A percentile compares a stretch with the other conserved stretches of the same genome.
These are phyloP conservation scores for Micropterix aruncella DNA, from an alignment of 2,888 invertebrate genomes.

Conservation along the genomic window DNA sequence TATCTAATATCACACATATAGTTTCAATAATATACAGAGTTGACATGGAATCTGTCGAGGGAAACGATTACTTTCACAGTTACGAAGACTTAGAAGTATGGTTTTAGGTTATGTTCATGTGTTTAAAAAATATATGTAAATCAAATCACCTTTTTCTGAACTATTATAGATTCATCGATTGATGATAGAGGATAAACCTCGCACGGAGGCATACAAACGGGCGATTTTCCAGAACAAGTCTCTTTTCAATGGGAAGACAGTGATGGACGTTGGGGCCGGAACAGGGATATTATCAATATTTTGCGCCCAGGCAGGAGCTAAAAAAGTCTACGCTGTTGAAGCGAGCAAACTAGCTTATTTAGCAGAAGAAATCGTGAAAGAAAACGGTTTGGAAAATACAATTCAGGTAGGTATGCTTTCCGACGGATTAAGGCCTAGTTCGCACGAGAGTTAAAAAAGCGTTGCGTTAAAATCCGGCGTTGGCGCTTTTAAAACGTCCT, in stretches of 20 bases:
- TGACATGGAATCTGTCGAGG: background rate
- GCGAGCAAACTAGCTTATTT: constrained; percentile 56
- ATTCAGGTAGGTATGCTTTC: constrained; percentile 40
- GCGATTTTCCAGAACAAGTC: constrained; percentile 57
- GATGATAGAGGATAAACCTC: constrained; percentile 63
- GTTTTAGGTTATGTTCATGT: background rate
- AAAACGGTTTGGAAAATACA: constrained; percentile 51
- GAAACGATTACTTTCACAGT: constrained; percentile 47
- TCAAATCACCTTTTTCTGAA: background rate
- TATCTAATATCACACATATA: too few species aligned
- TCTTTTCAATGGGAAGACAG: constrained; percentile 60
- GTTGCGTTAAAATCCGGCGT: too few species aligned
- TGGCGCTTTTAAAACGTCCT: too few species aligned
- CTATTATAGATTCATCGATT: constrained; percentile 55
- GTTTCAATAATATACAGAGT: too few species aligned
- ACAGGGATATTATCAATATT: constrained; percentile 83
- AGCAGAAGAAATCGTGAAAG: constrained; percentile 49
- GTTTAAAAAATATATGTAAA: background rate
- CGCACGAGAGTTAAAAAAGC: too few species aligned
- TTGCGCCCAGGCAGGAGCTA: constrained; percentile 83
- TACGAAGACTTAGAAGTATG: constrained; percentile 65
- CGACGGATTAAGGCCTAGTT: too few species aligned
- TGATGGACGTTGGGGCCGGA: constrained; percentile 79
- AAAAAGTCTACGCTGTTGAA: constrained; percentile 74
- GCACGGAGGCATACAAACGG: constrained; percentile 66